Conservation (phyloP, 2,888 invertebrate species). For the Belgica antarctica region DNA sequence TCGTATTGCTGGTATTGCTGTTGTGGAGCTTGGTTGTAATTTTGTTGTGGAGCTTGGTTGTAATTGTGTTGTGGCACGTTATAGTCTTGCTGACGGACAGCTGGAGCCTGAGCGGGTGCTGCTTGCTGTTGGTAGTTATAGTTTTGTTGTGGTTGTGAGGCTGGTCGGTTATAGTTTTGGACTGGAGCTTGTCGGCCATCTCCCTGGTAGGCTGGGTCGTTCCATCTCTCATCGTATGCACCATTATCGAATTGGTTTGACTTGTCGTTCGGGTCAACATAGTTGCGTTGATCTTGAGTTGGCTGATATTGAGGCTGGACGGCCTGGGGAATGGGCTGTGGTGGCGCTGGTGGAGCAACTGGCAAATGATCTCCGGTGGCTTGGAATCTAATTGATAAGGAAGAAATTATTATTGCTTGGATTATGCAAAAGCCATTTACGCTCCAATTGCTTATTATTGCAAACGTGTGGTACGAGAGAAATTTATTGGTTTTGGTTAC, state of each 20-base stretch:
- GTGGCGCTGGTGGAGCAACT: constrained; percentile 61
- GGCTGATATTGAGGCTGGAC: constrained; percentile 56
- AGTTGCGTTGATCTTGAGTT: constrained; percentile 48
- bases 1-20: constrained; percentile 50
- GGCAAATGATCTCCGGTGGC: constrained; percentile 79
- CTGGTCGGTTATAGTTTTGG: constrained; percentile 58
- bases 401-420: constrained; percentile 22
- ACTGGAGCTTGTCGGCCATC: constrained; percentile 43
- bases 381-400: constrained; percentile 59
- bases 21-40: too few species aligned
- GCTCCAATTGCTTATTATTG: constrained; percentile 6
- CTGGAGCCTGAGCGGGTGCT: constrained; percentile 46
- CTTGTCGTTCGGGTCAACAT: constrained; percentile 47
- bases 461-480: constrained; percentile 6
- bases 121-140: constrained; percentile 51
- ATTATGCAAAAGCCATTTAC: constrained; percentile 7
- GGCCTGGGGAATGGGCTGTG: constrained; percentile 59
- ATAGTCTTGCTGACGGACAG: constrained; percentile 49
- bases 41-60: constrained; percentile 58
- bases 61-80: constrained; percentile 46
- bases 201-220: constrained; percentile 50
- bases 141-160: constrained; percentile 54
- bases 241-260: constrained; percentile 52
- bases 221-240: constrained; percentile 54
- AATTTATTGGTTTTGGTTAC: not conserved